A percentile compares a stretch with the other conserved stretches of the same genome.
These are phyloP conservation scores for Drosophila flavopinicola DNA, from an alignment of 2,888 invertebrate species.

Conservation along the genomic window DNA sequence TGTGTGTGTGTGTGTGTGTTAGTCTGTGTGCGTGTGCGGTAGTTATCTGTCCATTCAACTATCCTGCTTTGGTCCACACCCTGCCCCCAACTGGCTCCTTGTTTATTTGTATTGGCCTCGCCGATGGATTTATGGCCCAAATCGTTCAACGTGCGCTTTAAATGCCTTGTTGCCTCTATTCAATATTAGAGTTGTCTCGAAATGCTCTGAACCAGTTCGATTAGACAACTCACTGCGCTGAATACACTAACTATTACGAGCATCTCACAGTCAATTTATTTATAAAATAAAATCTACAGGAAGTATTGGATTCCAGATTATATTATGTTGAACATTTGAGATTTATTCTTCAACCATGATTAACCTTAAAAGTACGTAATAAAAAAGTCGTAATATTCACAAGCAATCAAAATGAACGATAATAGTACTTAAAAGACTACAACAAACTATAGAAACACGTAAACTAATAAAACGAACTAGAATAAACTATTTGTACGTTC, in stretches of 20 bases:
- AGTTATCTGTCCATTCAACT: constrained; percentile 47
- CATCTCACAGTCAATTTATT: no score
- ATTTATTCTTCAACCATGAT: no score
- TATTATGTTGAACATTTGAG: no score
- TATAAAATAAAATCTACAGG: no score
- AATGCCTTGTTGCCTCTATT: constrained; percentile 10
- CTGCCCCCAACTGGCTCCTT: constrained; percentile 5
- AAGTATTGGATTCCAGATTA: no score
- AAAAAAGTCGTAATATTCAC: no score
- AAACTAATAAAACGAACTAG: no score
- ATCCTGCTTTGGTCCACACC: constrained; percentile 20
- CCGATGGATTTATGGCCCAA: constrained; percentile 70
- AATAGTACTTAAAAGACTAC: no score
- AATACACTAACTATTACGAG: no score
- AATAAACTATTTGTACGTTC: background rate
- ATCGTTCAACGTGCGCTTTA: constrained; percentile 60
- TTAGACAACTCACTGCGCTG: background rate
- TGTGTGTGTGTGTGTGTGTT: constrained; percentile 6
- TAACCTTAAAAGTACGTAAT: no score
- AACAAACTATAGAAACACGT: no score
- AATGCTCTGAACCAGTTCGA: background rate
- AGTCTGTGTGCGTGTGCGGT: background rate
- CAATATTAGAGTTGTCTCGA: background rate
- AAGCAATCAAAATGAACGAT: no score
- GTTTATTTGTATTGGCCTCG: constrained; percentile 75